phyloP scores from a whole-genome alignment of 1,140 invertebrate genomes.

The Drosophila busckii region DNA sequence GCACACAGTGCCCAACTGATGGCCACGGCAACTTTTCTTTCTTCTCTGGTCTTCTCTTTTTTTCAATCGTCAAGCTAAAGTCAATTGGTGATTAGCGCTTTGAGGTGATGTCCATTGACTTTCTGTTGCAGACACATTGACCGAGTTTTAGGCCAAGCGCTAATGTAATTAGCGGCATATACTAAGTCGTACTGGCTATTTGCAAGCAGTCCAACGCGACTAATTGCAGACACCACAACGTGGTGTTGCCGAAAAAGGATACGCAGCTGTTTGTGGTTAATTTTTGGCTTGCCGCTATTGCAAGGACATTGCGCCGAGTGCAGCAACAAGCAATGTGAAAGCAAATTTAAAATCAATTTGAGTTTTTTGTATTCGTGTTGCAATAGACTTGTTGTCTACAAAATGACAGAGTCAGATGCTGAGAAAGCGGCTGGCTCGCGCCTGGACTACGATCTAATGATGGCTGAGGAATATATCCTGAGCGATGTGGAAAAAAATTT shows the following conservation, averaged over 20 bases:
- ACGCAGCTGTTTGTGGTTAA: constrained; percentile 47
- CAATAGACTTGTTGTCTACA: constrained; percentile 8
- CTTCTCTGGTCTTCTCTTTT: not conserved
- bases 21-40: not conserved
- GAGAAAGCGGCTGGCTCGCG: constrained; percentile 56
- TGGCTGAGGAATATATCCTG: constrained; percentile 83
- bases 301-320: constrained; percentile 33
- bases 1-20: too few relatives aligned
- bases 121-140: constrained; percentile 61
- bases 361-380: constrained; percentile 2
- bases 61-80: constrained; percentile 42
- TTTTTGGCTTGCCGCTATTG: not conserved
- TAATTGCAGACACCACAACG: constrained; percentile 66
- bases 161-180: constrained; percentile 79
- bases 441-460: constrained; percentile 66
- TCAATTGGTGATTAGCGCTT: constrained; percentile 52
- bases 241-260: constrained; percentile 35
- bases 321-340: constrained; percentile 25
- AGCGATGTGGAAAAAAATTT: constrained; percentile 91
- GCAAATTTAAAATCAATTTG: not conserved
- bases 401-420: constrained; percentile 41
- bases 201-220: constrained; percentile 56
- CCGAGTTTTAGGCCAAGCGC: constrained; percentile 58
- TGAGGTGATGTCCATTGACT: constrained; percentile 62
- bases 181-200: constrained; percentile 39